phyloP scores from a whole-genome alignment of 1,140 invertebrate genomes.

The fruit fly (Drosophila melanogaster) region Release_6_plus_ISO1_MT NT_037436.4:3536001-3536500 shows the following conservation, averaged over 20 bases:
- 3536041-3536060: conserved; percentile 71
- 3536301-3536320: neutral
- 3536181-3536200: conserved; percentile 34
- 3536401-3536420: conserved; percentile 55
- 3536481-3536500: no score
- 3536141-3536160: conserved; percentile 8
- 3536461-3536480: neutral
- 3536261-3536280: conserved; percentile 11
- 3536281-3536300: conserved; percentile 2
- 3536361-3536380: conserved; percentile 44
- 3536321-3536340: conserved; percentile 37
- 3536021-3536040: conserved; percentile 80
- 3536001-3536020: conserved; percentile 36
- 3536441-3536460: neutral
- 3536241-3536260: conserved; percentile 31
- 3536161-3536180: conserved; percentile 46
- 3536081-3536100: neutral
- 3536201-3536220: conserved; percentile 30
- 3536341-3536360: conserved; percentile 42
- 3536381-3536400: conserved; percentile 58
- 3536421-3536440: conserved; percentile 11
- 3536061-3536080: conserved; percentile 10
- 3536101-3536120: conserved; percentile 3
- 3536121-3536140: neutral
- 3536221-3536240: conserved; percentile 49